These are phyloP conservation scores for Microplitis mediator DNA, from an alignment of 1,140 invertebrate genomes.

Conservation along the genomic window DNA sequence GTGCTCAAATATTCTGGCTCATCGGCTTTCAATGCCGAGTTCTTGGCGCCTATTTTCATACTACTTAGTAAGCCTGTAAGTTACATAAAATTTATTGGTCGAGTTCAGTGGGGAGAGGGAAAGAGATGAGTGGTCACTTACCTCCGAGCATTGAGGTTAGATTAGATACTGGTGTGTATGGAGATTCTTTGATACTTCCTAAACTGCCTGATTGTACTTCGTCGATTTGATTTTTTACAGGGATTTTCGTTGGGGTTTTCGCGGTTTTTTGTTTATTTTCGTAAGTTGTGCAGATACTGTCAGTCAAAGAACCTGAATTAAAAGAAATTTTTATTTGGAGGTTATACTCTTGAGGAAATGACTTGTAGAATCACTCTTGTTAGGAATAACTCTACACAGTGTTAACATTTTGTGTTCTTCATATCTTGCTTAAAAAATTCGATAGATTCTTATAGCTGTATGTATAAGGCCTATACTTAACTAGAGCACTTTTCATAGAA, in stretches of 20 bases:
- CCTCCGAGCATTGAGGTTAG: conserved; percentile 54
- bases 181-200: conserved; percentile 17
- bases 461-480: too few relatives aligned
- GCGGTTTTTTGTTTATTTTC: conserved; percentile 55
- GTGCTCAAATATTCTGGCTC: conserved; percentile 35
- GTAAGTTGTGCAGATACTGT: conserved; percentile 69
- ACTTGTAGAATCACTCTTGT: too few relatives aligned
- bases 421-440: too few relatives aligned
- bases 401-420: too few relatives aligned
- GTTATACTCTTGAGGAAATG: not conserved
- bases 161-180: conserved; percentile 41
- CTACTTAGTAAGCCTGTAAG: conserved; percentile 55
- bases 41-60: conserved; percentile 50
- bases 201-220: not conserved
- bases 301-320: conserved; percentile 64
- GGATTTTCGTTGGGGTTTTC: not conserved
- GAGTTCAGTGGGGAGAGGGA: not conserved
- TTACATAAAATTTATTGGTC: not conserved
- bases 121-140: conserved; percentile 26
- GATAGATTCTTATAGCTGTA: too few relatives aligned
- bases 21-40: conserved; percentile 42
- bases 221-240: conserved; percentile 20
- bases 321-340: not conserved
- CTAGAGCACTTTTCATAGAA: too few relatives aligned
- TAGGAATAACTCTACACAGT: too few relatives aligned